Evolutionary conservation across 2,113 vertebrate species (phyloP), one percentile per base, ranked within the genome.

Genomic region (Charina bottae): DNA sequence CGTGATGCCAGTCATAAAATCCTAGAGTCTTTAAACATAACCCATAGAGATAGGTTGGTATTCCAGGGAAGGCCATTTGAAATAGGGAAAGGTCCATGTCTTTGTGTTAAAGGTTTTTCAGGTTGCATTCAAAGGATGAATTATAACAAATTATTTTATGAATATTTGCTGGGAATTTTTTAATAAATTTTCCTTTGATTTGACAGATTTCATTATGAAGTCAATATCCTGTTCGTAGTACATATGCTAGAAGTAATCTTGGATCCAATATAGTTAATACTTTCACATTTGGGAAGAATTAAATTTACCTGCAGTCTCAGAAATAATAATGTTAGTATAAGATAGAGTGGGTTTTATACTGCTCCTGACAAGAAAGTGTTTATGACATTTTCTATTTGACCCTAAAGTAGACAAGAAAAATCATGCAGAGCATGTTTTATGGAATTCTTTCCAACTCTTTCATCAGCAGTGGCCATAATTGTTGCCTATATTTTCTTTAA

Each of bases 11-110:
- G 28, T 28, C 2, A 5, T 46, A 49, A 49, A 49, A 49, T 6
- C 49, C 2, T 49, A 49, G 2, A 49, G 49, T 49, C 49, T 49
- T 49, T 49, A 49, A 3, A 49, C 49, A 49, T 49, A 49, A 49
- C 15, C 86, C 7, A 55, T 88, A 92, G 91, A 93, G 92, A 55
- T 12, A 24, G 55, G 1, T 8, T 85, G 15, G 6, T 87, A 87
- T 91, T 93, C 83, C 7, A 56, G 46, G 58, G 89, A 19, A 19
- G 56, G 26, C 17, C 37, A 92, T 83, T 83, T 58, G 11, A 83
- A 58, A 37, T 2, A 2, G 64, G 19, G 78, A 23, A 19, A 83
- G 88, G 85, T 1, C 0, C 2, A 7, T 54, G 5, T 0, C 92
- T 72, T 72, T 2, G 12, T 26, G 17, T 84, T 56, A 62, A 28